Percentiles rank a stretch among this genome's conserved stretches.
phyloP scores from a whole-genome alignment of 2,113 vertebrate species.

The Anguilla japonica region DNA sequence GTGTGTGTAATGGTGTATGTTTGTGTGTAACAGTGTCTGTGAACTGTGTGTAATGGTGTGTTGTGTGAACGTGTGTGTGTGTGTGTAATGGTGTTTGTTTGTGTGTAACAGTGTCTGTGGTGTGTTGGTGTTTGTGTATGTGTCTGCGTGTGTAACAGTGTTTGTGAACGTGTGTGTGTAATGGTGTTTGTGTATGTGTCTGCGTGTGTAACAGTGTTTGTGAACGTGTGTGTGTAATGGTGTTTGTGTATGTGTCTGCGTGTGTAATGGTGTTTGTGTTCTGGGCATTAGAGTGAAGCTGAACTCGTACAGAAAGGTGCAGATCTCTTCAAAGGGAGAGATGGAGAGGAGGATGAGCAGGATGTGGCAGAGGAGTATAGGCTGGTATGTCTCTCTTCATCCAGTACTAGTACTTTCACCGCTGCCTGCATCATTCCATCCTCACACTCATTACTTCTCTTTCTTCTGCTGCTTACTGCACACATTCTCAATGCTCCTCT shows the following conservation, averaged over 20 bases:
- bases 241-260: neutral
- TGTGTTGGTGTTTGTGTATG: neutral
- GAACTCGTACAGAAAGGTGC: neutral
- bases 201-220: neutral
- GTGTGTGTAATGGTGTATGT: too few species aligned
- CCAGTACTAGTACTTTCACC: neutral
- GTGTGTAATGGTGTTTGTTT: too few species aligned
- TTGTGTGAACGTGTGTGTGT: too few species aligned
- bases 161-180: neutral
- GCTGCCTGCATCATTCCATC: neutral
- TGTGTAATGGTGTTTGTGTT: neutral
- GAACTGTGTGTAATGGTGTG: too few species aligned
- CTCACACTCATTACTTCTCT: neutral
- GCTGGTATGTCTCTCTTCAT: conserved; percentile 35
- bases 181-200: neutral
- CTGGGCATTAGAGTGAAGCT: neutral
- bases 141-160: neutral
- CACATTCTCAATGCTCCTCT: conserved; percentile 19
- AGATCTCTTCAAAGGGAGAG: conserved; percentile 10
- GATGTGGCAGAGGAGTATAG: conserved; percentile 40
- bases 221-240: neutral
- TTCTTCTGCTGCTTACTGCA: neutral
- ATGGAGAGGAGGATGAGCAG: conserved; percentile 13
- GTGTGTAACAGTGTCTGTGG: neutral
- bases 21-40: neutral